Base-by-base conservation (phyloP, 2,113 vertebrate genomes). In the Onychorhynchus coronatus region DNA sequence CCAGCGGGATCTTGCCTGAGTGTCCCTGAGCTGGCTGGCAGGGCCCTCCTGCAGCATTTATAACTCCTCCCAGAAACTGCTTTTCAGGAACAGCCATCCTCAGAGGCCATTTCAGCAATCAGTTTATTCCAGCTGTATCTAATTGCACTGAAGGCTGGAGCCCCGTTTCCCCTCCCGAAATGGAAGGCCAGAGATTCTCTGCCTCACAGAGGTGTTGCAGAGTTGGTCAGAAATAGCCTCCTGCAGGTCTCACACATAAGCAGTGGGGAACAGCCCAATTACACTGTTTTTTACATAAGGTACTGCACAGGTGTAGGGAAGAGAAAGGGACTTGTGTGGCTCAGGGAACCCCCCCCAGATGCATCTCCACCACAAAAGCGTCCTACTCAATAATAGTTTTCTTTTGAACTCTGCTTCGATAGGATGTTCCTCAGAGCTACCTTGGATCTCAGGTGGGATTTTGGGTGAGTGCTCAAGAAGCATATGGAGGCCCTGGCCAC, bases 171-270 rank as follows among this genome's bases (percentile, higher is more conserved):
- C 31, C 35, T 39, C 19, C 44, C 37, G 24, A 47, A 3, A 23
- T 0, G 0, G 18, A 55, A 33, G n/a, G 22, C 11, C 41, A 49
- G 46, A 0, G 6, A 6, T 41, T 22, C 75, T 35, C 15, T 1
- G 31, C 25, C 25, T 37, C 66, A 28, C 37, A 44, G 56, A 30
- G 14, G 12, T 59, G 62, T 56, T 66, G 41, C 16, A 24, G 18
- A 28, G 15, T 3, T 6, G n/a, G 44, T 24, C 81, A 93, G 80
- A 22, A 86, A 41, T 0, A n/a, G 35, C 73, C 73, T 44, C 0
- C 1, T 14, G 41, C 22, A n/a, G 37, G 31, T 65, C 33, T 11
- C 78, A 79, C 46, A 27, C 33, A 23, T 4, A 1, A 39, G 3
- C 20, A 17, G 16, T 1, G 3, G 42, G 55, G 28, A 63, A 37